Percentiles rank a stretch among this genome's conserved stretches.
phyloP scores from a whole-genome alignment of 2,888 invertebrate genomes.

The Cheilosia pagana region DNA sequence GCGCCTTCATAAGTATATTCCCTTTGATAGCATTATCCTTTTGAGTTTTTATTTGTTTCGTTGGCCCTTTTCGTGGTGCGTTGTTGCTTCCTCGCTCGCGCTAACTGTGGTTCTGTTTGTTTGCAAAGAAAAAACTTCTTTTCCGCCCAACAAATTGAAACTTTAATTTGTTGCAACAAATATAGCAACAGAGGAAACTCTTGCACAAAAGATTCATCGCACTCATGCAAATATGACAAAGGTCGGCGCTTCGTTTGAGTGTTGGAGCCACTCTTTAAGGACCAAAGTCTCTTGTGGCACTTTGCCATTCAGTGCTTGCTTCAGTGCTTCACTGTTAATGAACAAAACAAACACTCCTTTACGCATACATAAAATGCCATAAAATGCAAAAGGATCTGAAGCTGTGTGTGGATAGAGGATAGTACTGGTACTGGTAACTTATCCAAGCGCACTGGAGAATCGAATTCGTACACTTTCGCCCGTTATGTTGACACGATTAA shows the following conservation, averaged over 20 bases:
- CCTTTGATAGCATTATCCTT: constrained; percentile 73
- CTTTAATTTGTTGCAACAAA: constrained; percentile 49
- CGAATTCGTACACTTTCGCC: constrained; percentile 69
- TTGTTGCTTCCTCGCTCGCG: constrained; percentile 23
- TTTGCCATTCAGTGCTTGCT: constrained; percentile 48
- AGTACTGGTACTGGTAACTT: too few species aligned
- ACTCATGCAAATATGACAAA: constrained; percentile 46
- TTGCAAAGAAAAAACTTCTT: constrained; percentile 26
- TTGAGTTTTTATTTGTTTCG: constrained; percentile 48
- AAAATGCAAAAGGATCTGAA: constrained; percentile 53
- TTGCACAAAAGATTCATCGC: constrained; percentile 18
- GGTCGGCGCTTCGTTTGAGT: constrained; percentile 52
- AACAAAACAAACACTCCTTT: constrained; percentile 65
- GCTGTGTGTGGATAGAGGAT: constrained; percentile 41
- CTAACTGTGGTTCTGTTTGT: background rate
- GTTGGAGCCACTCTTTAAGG: constrained; percentile 2
- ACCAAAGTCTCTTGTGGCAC: constrained; percentile 30
- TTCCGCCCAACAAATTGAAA: constrained; percentile 57
- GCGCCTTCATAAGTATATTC: constrained; percentile 72
- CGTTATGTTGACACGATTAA: constrained; percentile 71
- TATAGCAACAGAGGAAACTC: constrained; percentile 4
- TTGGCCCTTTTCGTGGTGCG: constrained; percentile 29
- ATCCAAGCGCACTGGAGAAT: constrained; percentile 35
- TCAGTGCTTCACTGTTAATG: constrained; percentile 57
- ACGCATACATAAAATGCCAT: background rate